phyloP scores from a whole-genome alignment of 1,140 invertebrate species.

The Drosophila rhopaloa region DNA sequence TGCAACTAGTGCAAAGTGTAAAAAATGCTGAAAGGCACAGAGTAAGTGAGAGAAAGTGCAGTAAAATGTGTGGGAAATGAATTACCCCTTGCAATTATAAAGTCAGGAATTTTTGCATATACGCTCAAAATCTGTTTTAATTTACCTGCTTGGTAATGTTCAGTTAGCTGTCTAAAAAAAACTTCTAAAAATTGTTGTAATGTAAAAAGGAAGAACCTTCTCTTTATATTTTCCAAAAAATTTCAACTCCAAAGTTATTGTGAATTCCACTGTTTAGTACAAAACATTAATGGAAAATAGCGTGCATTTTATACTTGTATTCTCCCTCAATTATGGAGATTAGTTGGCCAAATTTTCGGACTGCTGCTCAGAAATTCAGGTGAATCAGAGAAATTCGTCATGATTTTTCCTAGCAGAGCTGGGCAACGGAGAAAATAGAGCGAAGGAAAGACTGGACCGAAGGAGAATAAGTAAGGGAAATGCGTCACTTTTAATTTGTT shows the following conservation, averaged over 20 bases:
- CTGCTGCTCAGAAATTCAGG: conserved; percentile 1
- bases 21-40: conserved; percentile 47
- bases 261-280: background rate
- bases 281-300: background rate
- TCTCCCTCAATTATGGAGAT: background rate
- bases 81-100: conserved; percentile 2
- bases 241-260: background rate
- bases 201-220: too few relatives aligned
- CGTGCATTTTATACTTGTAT: background rate
- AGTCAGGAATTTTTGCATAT: background rate
- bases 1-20: conserved; percentile 28
- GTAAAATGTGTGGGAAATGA: conserved; percentile 15
- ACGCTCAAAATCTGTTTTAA: too few relatives aligned
- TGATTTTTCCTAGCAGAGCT: background rate
- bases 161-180: too few relatives aligned
- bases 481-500: conserved; percentile 81
- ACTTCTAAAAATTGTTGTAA: too few relatives aligned
- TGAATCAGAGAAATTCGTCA: conserved; percentile 7
- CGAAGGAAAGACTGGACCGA: conserved; percentile 1
- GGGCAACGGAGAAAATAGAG: background rate
- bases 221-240: too few relatives aligned
- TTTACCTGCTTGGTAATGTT: too few relatives aligned
- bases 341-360: background rate
- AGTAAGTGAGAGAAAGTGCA: conserved; percentile 5
- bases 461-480: conserved; percentile 34